Evolutionary conservation across 2,888 invertebrate genomes (phyloP), one percentile per base, ranked within the genome.

Genomic region (Aspidapion aeneum): DNA sequence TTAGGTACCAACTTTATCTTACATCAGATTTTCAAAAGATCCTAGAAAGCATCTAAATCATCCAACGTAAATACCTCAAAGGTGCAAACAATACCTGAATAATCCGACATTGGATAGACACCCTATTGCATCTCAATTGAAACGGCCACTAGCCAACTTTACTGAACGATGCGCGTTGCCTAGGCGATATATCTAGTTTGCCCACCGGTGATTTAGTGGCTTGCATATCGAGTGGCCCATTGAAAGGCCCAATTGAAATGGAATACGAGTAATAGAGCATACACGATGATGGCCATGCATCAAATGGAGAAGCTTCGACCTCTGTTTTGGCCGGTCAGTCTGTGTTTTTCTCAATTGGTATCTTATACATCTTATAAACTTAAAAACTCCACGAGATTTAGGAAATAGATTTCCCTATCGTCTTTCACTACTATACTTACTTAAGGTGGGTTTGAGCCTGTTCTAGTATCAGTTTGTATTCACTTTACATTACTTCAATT

Each of bases 191-290:
- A 35, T 35, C 3, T 35, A 35, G 3, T 7, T 3, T 7, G 35
- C 5, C 35, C n/a, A n/a, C 35, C 71, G 67, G 77, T 80, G 80
- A 80, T 79, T 79, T 80, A 80, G 73, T 73, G 77, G 72, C 74
- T 72, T 75, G 74, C 75, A 76, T 77, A 78, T 77, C 77, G 72
- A 35, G 74, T 76, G 75, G 75, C 74, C 77, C 75, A 79, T 79
- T 79, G 79, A 79, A 80, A 79, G 78, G 78, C 77, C n/a, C 79
- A 80, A 80, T 80, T 80, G 80, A 80, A 80, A 80, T 79, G 77
- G 77, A 75, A 74, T 77, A 72, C 35, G 73, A 74, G 77, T 80
- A 80, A 80, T 80, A 78, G n/a, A n/a, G 79, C 77, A 79, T 79
- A 79, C 12, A 35, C 79, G 80, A 80, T 80, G 80, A 80, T 80